A percentile compares a stretch with the other conserved stretches of the same genome.
These are phyloP conservation scores for Drosophila parthenogenetica DNA, from an alignment of 2,888 invertebrate species.

Conservation along the genomic window DNA sequence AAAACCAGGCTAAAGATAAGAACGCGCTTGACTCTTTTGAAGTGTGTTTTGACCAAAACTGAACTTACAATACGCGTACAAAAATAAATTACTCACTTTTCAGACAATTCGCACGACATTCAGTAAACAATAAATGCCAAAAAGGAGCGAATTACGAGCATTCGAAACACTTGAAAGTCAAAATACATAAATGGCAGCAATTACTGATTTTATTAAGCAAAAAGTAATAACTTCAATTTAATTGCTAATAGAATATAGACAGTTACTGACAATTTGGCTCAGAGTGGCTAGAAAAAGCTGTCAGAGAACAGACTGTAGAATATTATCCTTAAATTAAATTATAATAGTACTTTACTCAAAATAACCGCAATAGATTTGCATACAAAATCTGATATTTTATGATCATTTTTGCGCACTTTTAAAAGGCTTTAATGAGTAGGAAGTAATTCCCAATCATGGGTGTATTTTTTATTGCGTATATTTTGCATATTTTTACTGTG, in stretches of 20 bases:
- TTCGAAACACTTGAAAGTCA: neutral
- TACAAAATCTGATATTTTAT: neutral
- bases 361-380: too few relatives aligned
- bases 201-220: neutral
- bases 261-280: too few relatives aligned
- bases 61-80: slow-evolving; percentile 10
- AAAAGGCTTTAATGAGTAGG: slow-evolving; percentile 3
- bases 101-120: slow-evolving; percentile 22
- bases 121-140: slow-evolving; percentile 24
- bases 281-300: neutral
- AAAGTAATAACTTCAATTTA: neutral
- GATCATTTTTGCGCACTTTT: slow-evolving; percentile 14
- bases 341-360: too few relatives aligned
- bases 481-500: slow-evolving; percentile 16
- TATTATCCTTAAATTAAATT: too few relatives aligned
- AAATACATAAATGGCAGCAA: slow-evolving; percentile 6
- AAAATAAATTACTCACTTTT: slow-evolving; percentile 37
- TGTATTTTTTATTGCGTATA: neutral
- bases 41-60: slow-evolving; percentile 35
- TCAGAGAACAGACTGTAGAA: neutral
- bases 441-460: slow-evolving; percentile 18
- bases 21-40: slow-evolving; percentile 43
- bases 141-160: neutral
- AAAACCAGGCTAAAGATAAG: slow-evolving; percentile 30
- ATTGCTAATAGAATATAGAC: neutral